phyloP scores from a whole-genome alignment of 2,113 vertebrate genomes.

The Pavo muticus region DNA sequence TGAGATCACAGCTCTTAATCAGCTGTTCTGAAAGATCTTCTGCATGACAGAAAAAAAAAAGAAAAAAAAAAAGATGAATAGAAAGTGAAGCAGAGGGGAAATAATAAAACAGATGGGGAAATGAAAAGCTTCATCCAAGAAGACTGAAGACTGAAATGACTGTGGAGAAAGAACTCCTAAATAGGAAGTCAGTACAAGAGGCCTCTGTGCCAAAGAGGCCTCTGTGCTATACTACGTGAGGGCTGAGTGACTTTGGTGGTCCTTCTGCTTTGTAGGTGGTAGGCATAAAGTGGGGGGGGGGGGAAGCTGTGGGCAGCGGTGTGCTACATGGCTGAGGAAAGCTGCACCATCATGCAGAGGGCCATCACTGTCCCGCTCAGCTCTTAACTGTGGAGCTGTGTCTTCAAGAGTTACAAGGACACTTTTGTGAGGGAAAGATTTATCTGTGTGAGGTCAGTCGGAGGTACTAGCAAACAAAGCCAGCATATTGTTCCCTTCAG shows the following conservation, averaged over 20 bases:
- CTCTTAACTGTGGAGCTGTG: background rate
- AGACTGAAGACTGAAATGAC: background rate
- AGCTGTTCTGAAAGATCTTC: conserved; percentile 82
- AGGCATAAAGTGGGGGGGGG: background rate
- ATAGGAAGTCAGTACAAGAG: background rate
- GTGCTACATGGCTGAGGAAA: background rate
- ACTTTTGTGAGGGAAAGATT: background rate
- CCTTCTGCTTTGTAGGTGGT: background rate
- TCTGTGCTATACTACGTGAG: background rate
- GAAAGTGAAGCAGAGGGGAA: background rate
- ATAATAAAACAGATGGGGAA: background rate
- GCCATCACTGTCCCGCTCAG: background rate
- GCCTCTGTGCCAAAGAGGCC: background rate
- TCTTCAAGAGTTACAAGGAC: background rate
- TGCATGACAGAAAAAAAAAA: background rate
- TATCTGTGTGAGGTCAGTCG: background rate
- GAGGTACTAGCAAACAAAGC: background rate
- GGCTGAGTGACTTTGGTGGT: background rate
- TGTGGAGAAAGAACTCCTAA: background rate
- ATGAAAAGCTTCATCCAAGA: background rate
- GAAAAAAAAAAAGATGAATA: background rate
- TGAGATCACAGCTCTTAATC: conserved; percentile 80
- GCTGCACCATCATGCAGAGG: background rate
- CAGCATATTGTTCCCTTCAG: background rate
- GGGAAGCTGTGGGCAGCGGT: background rate